phyloP scores from a whole-genome alignment of 1,140 invertebrate species.

The Penaeus japonicus region DNA sequence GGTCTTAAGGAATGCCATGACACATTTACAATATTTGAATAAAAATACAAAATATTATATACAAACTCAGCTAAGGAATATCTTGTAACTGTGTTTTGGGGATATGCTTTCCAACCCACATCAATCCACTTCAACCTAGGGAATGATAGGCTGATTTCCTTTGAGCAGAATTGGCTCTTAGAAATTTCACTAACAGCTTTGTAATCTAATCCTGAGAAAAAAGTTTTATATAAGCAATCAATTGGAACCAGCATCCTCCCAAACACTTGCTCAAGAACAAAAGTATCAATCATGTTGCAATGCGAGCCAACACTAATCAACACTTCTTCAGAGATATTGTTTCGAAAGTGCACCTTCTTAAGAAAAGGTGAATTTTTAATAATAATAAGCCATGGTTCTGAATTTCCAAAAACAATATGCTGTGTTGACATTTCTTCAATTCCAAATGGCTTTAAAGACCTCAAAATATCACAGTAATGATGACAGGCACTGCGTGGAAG shows the following conservation, averaged over 20 bases:
- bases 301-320: background rate
- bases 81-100: background rate
- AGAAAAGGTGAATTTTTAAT: constrained; percentile 22
- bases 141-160: constrained; percentile 1
- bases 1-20: constrained; percentile 1
- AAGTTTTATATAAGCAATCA: constrained; percentile 31
- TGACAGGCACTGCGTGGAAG: background rate
- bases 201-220: constrained; percentile 17
- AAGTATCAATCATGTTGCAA: constrained; percentile 20
- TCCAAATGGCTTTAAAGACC: constrained; percentile 6
- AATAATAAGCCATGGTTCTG: constrained; percentile 10
- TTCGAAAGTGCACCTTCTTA: constrained; percentile 19
- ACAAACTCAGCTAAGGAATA: constrained; percentile 21
- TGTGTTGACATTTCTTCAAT: constrained; percentile 40
- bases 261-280: constrained; percentile 19
- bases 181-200: background rate
- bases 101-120: background rate
- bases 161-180: background rate
- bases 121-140: constrained; percentile 24
- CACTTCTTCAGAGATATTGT: constrained; percentile 27
- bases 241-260: constrained; percentile 26
- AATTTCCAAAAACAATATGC: constrained; percentile 18
- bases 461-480: constrained; percentile 2
- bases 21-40: constrained; percentile 4
- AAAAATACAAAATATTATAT: constrained; percentile 28